These are phyloP conservation scores for Spialia ferax DNA, from an alignment of 2,888 invertebrate genomes.

Conservation along the genomic window DNA sequence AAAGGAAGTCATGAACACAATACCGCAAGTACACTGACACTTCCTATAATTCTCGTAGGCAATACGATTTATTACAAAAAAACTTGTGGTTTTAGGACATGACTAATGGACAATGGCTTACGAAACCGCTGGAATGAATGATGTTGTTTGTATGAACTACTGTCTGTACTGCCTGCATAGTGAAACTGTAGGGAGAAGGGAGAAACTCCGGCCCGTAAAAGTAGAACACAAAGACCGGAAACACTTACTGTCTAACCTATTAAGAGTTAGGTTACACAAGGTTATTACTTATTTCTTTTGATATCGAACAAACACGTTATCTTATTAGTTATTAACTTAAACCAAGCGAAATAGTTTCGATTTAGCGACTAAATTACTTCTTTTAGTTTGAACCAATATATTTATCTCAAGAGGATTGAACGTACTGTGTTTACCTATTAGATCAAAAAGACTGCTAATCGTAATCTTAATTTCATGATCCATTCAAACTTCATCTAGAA, in stretches of 20 bases:
- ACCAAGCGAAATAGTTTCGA: too few species aligned
- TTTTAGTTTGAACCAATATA: too few species aligned
- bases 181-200: not conserved
- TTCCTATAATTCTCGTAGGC: conserved; percentile 9
- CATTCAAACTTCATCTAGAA: too few species aligned
- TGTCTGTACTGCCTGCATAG: not conserved
- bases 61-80: conserved; percentile 41
- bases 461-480: too few species aligned
- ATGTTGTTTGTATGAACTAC: not conserved
- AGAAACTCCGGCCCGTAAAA: conserved; percentile 32
- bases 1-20: not conserved
- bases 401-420: too few species aligned
- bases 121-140: conserved; percentile 52
- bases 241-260: conserved; percentile 7
- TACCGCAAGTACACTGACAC: not conserved
- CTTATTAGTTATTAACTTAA: too few species aligned
- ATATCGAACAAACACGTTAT: not conserved
- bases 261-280: not conserved
- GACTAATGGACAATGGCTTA: conserved; percentile 77
- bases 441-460: too few species aligned
- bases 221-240: conserved; percentile 31
- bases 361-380: too few species aligned
- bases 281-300: not conserved
- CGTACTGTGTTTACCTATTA: too few species aligned
- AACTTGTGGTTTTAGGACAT: conserved; percentile 68